Percentiles rank a stretch among this genome's conserved stretches.
Evolutionary conservation across 1,140 invertebrate species (phyloP).

Genomic region (Bursaphelenchus mucronatus): DNA sequence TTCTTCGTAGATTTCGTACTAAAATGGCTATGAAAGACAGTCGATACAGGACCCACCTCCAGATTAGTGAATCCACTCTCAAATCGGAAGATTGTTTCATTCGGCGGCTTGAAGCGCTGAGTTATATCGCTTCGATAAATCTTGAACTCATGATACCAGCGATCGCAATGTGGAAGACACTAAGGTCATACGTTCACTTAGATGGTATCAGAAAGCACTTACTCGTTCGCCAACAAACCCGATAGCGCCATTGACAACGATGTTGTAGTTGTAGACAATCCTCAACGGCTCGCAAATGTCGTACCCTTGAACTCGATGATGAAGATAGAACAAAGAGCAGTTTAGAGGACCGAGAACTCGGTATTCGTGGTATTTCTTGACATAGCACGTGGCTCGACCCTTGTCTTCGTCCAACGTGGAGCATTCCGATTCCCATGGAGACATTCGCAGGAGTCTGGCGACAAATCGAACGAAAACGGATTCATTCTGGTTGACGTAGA

Average conservation of each 20-base stretch:
- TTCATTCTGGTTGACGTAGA: slow-evolving; percentile 14
- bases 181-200: background rate
- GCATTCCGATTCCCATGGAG: background rate
- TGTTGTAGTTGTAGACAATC: slow-evolving; percentile 17
- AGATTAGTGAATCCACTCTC: slow-evolving; percentile 5
- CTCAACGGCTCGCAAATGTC: slow-evolving; percentile 4
- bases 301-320: slow-evolving; percentile 2
- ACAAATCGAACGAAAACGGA: slow-evolving; percentile 1
- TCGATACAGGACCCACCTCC: background rate
- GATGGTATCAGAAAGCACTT: background rate
- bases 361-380: slow-evolving; percentile 17
- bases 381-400: slow-evolving; percentile 8
- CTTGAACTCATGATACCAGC: slow-evolving; percentile 2
- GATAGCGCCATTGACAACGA: slow-evolving; percentile 6
- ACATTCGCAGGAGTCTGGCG: slow-evolving; percentile 2
- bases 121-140: slow-evolving; percentile 15
- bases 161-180: slow-evolving; percentile 6
- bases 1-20: slow-evolving; percentile 23
- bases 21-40: background rate
- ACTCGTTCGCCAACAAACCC: background rate
- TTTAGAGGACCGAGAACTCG: slow-evolving; percentile 15
- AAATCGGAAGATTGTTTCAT: background rate
- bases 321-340: slow-evolving; percentile 12
- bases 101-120: too few species aligned
- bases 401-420: slow-evolving; percentile 2